Base-by-base conservation (phyloP, 2,113 vertebrate species). In the Pimephales promelas region DNA sequence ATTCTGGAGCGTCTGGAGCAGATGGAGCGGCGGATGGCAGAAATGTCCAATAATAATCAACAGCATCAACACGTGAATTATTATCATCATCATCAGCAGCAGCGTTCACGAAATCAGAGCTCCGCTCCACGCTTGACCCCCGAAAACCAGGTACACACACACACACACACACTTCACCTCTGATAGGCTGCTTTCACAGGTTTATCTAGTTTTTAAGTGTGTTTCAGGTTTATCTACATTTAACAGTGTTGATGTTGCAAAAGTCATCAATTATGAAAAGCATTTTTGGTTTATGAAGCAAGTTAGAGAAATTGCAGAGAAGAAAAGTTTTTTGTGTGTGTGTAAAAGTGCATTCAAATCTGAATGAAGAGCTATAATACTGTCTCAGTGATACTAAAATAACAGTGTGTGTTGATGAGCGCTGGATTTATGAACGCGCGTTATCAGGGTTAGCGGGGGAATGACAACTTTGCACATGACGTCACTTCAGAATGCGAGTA, bases 1-100 rank as follows among this genome's bases (percentile, higher is more conserved):
- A 95, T 95, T 54, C 86, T 95, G 85, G 95, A 95, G 86, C 92
- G 95, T 0, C 88, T 95, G 79, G 95, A 95, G 86, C 94, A 95
- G 89, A 95, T 95, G 95, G 95, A 95, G 91, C 93, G 91, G 76
- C 90, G 94, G 10, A 93, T 95, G 93, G 92, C 93, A 0, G 94
- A 94, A 80, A 94, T 95, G 70, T 90, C 91, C 0, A 91, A 92
- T 8, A 77, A 47, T 81, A 89, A 59, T 82, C 91, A 64, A 9
- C 86, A 79, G 36, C 59, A 85, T 1, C 76, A 84, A 3, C 84
- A 84, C 2, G 59, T 73, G 8, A 81, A 83, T 54, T 78, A 81
- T 1, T 76, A 85, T 34, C 79, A 83, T 24, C 86, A 87, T n/a
- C n/a, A n/a, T n/a, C n/a, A n/a, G n/a, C n/a, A n/a, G 24, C 75